phyloP scores from a whole-genome alignment of 23 tunicate genomes.

The Halocynthia roretzi region DNA sequence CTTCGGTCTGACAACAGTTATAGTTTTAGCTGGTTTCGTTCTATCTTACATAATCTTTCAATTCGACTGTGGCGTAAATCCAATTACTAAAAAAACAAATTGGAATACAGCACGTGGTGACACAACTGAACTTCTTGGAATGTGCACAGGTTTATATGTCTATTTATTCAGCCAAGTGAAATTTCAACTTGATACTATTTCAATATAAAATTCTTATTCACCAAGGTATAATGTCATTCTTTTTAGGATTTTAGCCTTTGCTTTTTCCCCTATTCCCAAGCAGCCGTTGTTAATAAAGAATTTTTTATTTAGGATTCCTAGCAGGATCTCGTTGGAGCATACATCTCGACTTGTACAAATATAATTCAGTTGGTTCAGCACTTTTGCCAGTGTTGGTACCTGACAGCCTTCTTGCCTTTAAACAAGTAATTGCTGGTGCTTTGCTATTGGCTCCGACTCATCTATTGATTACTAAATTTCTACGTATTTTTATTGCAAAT shows the following conservation, averaged over 20 bases:
- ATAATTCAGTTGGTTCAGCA: neutral
- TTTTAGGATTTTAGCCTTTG: no score
- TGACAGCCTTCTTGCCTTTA: neutral
- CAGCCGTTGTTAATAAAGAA: no score
- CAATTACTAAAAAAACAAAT: slow-evolving; percentile 28
- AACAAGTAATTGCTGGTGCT: slow-evolving; percentile 23
- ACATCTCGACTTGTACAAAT: neutral
- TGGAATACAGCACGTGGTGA: slow-evolving; percentile 91
- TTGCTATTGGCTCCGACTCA: slow-evolving; percentile 21
- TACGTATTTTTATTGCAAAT: slow-evolving; percentile 15
- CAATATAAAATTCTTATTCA: no score
- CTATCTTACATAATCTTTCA: slow-evolving; percentile 38
- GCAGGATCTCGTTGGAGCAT: slow-evolving; percentile 44
- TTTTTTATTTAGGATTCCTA: slow-evolving; percentile 39
- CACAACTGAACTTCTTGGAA: slow-evolving; percentile 73
- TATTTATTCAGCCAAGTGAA: no score
- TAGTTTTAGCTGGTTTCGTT: neutral
- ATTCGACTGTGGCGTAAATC: slow-evolving; percentile 45
- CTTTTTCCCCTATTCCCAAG: no score
- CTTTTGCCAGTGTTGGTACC: neutral
- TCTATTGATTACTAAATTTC: slow-evolving; percentile 19
- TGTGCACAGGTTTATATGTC: slow-evolving; percentile 55
- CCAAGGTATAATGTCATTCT: no score
- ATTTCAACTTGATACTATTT: no score
- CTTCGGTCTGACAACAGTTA: neutral